These are phyloP conservation scores for Flexamia atlantica DNA, from an alignment of 2,888 invertebrate genomes.

Conservation along the genomic window DNA sequence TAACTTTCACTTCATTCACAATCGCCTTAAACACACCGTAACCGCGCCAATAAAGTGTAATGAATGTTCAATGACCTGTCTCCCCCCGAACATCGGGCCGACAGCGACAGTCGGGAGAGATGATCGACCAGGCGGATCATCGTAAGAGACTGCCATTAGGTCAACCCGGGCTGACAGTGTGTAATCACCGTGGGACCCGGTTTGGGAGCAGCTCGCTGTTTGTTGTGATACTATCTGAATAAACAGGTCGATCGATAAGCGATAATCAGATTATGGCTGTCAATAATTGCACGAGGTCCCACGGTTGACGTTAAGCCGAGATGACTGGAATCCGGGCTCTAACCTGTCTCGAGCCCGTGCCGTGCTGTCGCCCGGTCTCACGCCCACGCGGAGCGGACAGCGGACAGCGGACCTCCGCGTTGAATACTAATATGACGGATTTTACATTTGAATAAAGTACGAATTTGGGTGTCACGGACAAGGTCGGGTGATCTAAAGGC, in stretches of 20 bases:
- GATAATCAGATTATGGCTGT: conserved; percentile 58
- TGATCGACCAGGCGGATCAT: neutral
- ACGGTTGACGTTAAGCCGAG: conserved; percentile 52
- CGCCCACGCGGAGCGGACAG: neutral
- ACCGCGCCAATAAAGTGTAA: too few species aligned
- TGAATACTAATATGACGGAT: too few species aligned
- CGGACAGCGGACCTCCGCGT: neutral
- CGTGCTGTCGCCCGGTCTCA: neutral
- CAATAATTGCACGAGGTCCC: conserved; percentile 58
- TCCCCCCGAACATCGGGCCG: too few species aligned
- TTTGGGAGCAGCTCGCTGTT: conserved; percentile 32
- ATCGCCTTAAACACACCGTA: too few species aligned
- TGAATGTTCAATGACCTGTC: too few species aligned
- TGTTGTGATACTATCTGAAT: conserved; percentile 57
- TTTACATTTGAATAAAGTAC: too few species aligned
- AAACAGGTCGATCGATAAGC: conserved; percentile 59
- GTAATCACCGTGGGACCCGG: conserved; percentile 41
- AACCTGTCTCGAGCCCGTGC: neutral
- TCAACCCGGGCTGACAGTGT: neutral
- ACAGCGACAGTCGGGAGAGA: neutral
- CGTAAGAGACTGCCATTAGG: conserved; percentile 28
- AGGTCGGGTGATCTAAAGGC: too few species aligned
- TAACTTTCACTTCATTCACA: too few species aligned
- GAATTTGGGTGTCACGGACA: too few species aligned
- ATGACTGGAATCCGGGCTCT: conserved; percentile 23